phyloP scores from a whole-genome alignment of 1,140 invertebrate species.

The Gryllus bimaculatus region DNA sequence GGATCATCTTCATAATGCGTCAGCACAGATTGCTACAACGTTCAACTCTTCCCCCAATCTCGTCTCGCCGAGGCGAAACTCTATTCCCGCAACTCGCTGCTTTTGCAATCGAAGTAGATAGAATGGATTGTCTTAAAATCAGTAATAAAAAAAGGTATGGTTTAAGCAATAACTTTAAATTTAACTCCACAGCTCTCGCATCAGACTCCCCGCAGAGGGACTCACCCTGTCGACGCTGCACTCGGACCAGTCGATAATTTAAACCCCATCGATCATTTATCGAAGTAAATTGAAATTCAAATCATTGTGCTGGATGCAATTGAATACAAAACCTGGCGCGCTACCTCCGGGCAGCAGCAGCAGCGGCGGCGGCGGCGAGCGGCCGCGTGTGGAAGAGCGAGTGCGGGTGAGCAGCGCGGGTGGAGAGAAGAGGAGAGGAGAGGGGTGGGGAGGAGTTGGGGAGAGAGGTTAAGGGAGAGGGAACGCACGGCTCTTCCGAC shows the following conservation, averaged over 20 bases:
- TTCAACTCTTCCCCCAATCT: no score
- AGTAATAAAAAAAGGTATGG: no score
- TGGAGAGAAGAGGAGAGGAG: not conserved
- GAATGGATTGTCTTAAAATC: no score
- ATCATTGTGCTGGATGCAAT: constrained; percentile 4
- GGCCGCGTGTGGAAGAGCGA: no score
- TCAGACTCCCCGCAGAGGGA: not conserved
- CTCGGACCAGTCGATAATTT: not conserved
- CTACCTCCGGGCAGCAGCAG: not conserved
- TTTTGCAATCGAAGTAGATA: no score
- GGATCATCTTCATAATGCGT: no score
- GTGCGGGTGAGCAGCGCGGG: not conserved
- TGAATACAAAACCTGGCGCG: not conserved
- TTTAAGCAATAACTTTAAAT: not conserved
- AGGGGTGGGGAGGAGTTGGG: no score
- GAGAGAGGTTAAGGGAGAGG: not conserved
- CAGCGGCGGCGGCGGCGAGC: no score
- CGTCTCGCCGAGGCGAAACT: no score
- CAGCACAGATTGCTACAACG: no score
- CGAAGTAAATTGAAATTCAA: constrained; percentile 5
- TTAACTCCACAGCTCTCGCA: not conserved
- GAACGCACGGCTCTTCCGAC: no score
- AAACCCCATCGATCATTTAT: constrained; percentile 1
- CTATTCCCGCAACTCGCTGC: no score
- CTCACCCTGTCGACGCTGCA: not conserved